These are phyloP conservation scores for Mesaphorura yosii DNA, from an alignment of 1,140 invertebrate species.

Conservation along the genomic window DNA sequence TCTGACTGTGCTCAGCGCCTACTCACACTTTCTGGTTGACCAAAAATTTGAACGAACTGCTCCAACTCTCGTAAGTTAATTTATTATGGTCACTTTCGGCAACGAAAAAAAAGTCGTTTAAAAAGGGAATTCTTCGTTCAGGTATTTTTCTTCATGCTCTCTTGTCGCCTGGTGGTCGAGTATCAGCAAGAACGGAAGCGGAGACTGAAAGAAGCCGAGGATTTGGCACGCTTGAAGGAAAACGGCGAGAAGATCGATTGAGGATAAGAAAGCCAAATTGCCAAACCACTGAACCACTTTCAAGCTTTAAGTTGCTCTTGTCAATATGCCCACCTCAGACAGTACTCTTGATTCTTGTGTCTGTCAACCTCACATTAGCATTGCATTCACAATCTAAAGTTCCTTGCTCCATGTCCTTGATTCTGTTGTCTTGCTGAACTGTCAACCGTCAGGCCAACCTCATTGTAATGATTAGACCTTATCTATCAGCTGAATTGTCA, in stretches of 20 bases:
- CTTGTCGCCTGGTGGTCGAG: slow-evolving; percentile 72
- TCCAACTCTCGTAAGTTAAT: slow-evolving; percentile 57
- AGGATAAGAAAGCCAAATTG: no score
- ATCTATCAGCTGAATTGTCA: no score
- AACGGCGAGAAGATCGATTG: slow-evolving; percentile 20
- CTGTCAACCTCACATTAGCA: no score
- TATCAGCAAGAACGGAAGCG: slow-evolving; percentile 40
- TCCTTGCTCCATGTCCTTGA: no score
- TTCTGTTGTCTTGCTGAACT: no score
- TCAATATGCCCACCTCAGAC: no score
- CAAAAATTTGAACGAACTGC: slow-evolving; percentile 87
- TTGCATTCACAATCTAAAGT: no score
- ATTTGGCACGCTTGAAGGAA: slow-evolving; percentile 8
- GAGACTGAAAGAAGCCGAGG: slow-evolving; percentile 5
- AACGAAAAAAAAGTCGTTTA: neutral
- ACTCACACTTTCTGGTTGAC: slow-evolving; percentile 82
- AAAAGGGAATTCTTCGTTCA: slow-evolving; percentile 24
- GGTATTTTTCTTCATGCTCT: slow-evolving; percentile 91
- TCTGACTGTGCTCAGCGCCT: slow-evolving; percentile 75
- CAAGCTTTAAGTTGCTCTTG: no score
- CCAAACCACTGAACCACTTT: no score
- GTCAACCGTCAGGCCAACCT: no score
- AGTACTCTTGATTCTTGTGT: no score
- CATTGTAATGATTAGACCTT: no score
- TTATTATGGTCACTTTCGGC: neutral